These are phyloP conservation scores for Lathamus discolor DNA, from an alignment of 2,113 vertebrate species.

Conservation along the genomic window DNA sequence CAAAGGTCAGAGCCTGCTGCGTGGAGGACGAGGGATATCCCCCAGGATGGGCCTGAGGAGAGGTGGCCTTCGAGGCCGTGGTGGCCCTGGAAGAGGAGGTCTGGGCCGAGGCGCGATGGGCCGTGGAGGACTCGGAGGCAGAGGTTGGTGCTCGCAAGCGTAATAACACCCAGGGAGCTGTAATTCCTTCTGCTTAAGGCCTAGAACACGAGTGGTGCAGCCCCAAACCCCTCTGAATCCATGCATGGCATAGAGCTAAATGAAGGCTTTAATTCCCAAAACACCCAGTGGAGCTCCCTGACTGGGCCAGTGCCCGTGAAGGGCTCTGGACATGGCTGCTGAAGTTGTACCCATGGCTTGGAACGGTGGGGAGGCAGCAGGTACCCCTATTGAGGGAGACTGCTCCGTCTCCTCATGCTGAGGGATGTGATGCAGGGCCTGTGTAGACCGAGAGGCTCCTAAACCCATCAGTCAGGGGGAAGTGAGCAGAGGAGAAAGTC, in stretches of 20 bases:
- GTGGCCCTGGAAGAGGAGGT: constrained; percentile 78
- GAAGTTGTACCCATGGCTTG: not conserved
- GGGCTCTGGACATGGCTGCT: not conserved
- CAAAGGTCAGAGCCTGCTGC: constrained; percentile 79
- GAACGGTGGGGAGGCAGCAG: not conserved
- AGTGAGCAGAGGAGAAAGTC: too few relatives aligned
- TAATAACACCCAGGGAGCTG: not conserved
- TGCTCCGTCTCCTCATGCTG: rapidly evolving
- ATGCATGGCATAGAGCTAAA: rapidly evolving
- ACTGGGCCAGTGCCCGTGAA: rapidly evolving
- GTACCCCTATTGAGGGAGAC: not conserved
- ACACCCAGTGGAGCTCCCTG: not conserved
- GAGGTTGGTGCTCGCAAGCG: constrained; percentile 72
- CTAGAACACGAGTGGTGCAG: rapidly evolving
- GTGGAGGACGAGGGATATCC: constrained; percentile 84
- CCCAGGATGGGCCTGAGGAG: constrained; percentile 86
- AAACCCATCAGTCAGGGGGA: not conserved
- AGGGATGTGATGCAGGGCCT: too few relatives aligned
- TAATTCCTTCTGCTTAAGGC: rapidly evolving
- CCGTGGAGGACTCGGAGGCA: constrained; percentile 80
- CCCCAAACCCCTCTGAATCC: rapidly evolving
- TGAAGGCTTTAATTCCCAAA: not conserved
- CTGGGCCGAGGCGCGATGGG: constrained; percentile 81
- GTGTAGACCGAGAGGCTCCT: too few relatives aligned
- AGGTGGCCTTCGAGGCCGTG: constrained; percentile 83